A percentile compares a stretch with the other conserved stretches of the same genome.
These are phyloP conservation scores for Pterostichus madidus DNA, from an alignment of 2,888 invertebrate genomes.

Conservation along the genomic window DNA sequence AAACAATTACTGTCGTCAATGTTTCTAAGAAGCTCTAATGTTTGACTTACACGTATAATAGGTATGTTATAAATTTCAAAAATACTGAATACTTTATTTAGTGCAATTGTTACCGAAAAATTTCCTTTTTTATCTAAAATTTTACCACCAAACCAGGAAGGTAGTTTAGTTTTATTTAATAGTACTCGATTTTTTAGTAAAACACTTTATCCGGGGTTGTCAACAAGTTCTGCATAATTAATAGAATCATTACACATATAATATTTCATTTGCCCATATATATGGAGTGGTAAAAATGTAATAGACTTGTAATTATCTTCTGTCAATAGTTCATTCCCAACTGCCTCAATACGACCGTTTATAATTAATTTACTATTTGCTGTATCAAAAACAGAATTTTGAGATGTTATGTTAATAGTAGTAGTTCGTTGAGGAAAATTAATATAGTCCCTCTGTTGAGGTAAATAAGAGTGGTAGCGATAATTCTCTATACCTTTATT, in stretches of 20 bases:
- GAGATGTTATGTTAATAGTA: not conserved
- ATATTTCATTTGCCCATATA: not conserved
- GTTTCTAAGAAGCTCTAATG: not conserved
- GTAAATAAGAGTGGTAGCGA: not conserved
- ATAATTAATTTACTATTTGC: not conserved
- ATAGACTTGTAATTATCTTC: not conserved
- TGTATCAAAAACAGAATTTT: not conserved
- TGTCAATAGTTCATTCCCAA: not conserved
- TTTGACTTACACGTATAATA: not conserved
- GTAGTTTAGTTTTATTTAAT: too few relatives aligned
- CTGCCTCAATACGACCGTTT: not conserved
- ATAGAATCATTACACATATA: too few relatives aligned
- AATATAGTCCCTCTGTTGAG: not conserved
- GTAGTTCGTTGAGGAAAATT: not conserved
- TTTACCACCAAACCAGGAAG: too few relatives aligned
- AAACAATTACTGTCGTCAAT: not conserved
- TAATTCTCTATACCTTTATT: not conserved
- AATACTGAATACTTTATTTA: too few relatives aligned
- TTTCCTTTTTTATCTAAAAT: too few relatives aligned
- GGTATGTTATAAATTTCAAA: slow-evolving; percentile 7
- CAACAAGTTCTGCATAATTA: too few relatives aligned
- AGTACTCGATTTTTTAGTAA: too few relatives aligned
- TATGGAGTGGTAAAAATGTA: not conserved
- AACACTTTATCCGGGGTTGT: too few relatives aligned
- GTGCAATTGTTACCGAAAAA: too few relatives aligned